Conservation (phyloP, 1,140 invertebrate species). For the Drosophila santomea region DNA sequence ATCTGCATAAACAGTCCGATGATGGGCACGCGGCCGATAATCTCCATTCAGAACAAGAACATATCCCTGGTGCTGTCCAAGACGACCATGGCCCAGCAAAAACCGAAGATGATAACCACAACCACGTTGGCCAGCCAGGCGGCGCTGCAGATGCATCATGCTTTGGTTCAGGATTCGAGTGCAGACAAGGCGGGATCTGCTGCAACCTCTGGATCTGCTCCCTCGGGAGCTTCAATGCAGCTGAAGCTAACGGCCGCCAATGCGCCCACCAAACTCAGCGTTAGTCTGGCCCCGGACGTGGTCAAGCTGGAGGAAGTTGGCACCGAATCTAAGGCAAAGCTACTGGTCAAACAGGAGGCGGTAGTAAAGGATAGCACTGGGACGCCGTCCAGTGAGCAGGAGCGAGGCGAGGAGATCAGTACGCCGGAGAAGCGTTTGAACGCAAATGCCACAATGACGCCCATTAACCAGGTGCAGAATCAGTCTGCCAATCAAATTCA, state of each 20-base stretch:
- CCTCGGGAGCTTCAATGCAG: constrained; percentile 8
- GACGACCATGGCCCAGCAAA: constrained; percentile 65
- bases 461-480: constrained; percentile 11
- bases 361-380: constrained; percentile 8
- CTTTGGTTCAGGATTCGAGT: constrained; percentile 26
- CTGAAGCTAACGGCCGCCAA: constrained; percentile 16
- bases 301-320: constrained; percentile 35
- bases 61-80: constrained; percentile 69
- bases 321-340: constrained; percentile 34
- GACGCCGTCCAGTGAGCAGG: constrained; percentile 21
- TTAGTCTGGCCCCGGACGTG: constrained; percentile 21
- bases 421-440: constrained; percentile 32
- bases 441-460: constrained; percentile 19
- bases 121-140: constrained; percentile 33
- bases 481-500: constrained; percentile 1
- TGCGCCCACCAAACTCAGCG: constrained; percentile 24
- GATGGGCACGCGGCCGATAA: constrained; percentile 25
- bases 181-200: constrained; percentile 8
- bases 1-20: constrained; percentile 39
- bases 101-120: constrained; percentile 67
- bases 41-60: constrained; percentile 47
- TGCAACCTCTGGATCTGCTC: neutral
- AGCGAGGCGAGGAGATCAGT: constrained; percentile 9
- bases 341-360: constrained; percentile 44
- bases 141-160: constrained; percentile 54